phyloP scores from a whole-genome alignment of 2,888 invertebrate genomes.

The Cordilura impudica region DNA sequence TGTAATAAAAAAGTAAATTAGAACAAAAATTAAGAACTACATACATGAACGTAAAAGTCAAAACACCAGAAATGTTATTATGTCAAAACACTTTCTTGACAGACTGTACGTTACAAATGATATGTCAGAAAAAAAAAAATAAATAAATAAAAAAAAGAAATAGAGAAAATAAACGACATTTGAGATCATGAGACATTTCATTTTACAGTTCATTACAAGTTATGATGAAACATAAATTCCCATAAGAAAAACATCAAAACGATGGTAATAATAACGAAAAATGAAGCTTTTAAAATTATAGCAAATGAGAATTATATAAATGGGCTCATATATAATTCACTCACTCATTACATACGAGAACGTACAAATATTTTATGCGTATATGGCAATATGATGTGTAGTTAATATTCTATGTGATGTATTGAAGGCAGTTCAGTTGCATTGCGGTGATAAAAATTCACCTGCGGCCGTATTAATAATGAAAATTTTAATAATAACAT shows the following conservation, averaged over 20 bases:
- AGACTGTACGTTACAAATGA: conserved; percentile 1
- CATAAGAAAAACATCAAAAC: conserved; percentile 6
- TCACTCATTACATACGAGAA: not conserved
- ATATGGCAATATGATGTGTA: too few species aligned
- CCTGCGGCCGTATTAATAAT: too few species aligned
- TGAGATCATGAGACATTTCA: conserved; percentile 50
- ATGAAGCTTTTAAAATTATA: conserved; percentile 4
- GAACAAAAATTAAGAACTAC: too few species aligned
- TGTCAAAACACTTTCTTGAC: not conserved
- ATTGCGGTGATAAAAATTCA: too few species aligned
- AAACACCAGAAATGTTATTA: too few species aligned
- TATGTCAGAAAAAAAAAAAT: not conserved
- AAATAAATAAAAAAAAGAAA: not conserved
- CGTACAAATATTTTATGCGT: not conserved
- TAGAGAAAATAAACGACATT: conserved; percentile 23
- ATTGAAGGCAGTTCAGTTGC: too few species aligned
- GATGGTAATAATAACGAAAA: conserved; percentile 2
- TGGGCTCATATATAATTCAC: not conserved
- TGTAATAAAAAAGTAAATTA: too few species aligned
- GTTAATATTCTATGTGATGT: too few species aligned
- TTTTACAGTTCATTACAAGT: conserved; percentile 54
- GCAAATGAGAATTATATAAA: not conserved
- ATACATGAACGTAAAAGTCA: too few species aligned
- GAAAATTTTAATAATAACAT: too few species aligned
- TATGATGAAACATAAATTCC: conserved; percentile 51